Base-by-base conservation (phyloP, 2,113 vertebrate genomes). In the Tachysurus fulvidraco region DNA sequence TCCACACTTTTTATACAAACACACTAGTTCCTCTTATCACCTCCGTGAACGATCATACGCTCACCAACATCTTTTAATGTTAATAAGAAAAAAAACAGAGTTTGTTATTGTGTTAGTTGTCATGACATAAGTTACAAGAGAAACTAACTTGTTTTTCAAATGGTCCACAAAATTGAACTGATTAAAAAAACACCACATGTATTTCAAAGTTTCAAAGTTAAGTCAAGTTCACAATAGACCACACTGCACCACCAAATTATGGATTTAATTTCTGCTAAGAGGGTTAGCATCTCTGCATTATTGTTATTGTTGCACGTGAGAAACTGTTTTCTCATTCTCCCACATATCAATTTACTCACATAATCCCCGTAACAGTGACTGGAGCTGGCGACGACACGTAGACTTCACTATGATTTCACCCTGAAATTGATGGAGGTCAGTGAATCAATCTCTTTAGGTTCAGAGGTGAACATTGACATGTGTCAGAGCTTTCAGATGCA, bases 371-470 rank as follows among this genome's bases (percentile, higher is more conserved):
- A 84, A 64, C 25, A 80, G 74, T 64, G 62, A 90, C 87, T 90
- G 90, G 91, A 9, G 21, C 59, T 84, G 88, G 82, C 76, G 88
- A 93, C 92, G 91, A 91, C 91, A 91, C 90, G 89, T 88, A 93
- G 90, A 91, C 91, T 5, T 93, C 91, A 90, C 65, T 8, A 73
- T 10, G 30, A 89, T 91, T 88, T 88, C 79, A 54, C 77, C 81
- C 74, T 85, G 86, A 87, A 92, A 89, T 91, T 88, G 88, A 93
- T 83, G 28, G 91, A 92, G 91, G 93, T 94, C 93, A 93, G 88
- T 90, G 88, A 91, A 94, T 93, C 91, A 92, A 94, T 91, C 88
- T 88, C 85, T 71, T 41, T 60, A 74, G 92, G 94, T 95, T 95
- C 94, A 95, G 95, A 95, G 93, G 92, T 93, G 91, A 90, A 59